Conservation (phyloP, 2,797 vertebrate species). For the Molossus molossus region DNA sequence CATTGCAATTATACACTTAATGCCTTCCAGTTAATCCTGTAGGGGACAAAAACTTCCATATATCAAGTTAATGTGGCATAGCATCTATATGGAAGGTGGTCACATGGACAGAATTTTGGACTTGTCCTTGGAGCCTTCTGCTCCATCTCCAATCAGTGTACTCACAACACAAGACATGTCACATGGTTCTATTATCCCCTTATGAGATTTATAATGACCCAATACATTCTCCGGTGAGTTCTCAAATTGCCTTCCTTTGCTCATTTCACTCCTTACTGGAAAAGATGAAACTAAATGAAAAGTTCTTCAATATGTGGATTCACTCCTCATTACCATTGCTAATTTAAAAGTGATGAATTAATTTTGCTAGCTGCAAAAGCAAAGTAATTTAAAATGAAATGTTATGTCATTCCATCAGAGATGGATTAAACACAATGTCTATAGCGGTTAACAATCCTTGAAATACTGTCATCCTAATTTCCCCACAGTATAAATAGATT, state of each 20-base stretch:
- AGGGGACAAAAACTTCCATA: neutral
- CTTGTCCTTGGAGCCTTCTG: neutral
- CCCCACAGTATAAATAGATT: neutral
- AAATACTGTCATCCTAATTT: constrained; percentile 10
- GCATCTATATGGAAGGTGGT: constrained; percentile 2
- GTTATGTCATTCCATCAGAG: neutral
- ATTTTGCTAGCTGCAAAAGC: constrained; percentile 41
- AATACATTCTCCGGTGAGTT: neutral
- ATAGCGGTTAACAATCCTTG: neutral
- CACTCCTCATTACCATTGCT: constrained; percentile 14
- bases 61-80: neutral
- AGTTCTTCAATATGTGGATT: constrained; percentile 30
- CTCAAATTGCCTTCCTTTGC: neutral
- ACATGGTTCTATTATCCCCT: neutral
- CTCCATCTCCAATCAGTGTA: neutral
- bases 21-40: constrained; percentile 1
- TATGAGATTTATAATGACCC: neutral
- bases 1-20: neutral
- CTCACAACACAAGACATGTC: neutral
- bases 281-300: constrained; percentile 58
- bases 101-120: neutral
- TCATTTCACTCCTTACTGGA: neutral
- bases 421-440: neutral
- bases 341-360: constrained; percentile 42
- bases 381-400: constrained; percentile 53